Percentiles rank a stretch among this genome's conserved stretches.
These are phyloP conservation scores for Hetaerina titia DNA, from an alignment of 2,888 invertebrate species.

Conservation along the genomic window DNA sequence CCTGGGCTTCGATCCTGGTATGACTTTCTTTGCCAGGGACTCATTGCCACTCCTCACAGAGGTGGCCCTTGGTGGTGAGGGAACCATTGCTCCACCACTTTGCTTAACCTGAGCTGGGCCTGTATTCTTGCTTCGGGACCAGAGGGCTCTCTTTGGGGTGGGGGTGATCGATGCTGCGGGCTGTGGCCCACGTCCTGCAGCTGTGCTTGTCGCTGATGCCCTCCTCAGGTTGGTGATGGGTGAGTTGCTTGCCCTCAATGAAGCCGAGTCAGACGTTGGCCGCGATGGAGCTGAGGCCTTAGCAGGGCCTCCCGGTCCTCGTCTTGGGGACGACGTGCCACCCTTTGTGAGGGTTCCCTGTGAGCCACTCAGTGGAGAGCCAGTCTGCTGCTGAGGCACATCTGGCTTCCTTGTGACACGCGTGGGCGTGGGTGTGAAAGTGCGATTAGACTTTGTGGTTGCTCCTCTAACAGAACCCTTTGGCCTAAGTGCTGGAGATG, in stretches of 20 bases:
- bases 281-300: background rate
- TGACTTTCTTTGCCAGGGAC: background rate
- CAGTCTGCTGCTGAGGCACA: background rate
- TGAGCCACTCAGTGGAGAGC: constrained; percentile 29
- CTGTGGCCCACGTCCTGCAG: background rate
- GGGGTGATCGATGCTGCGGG: constrained; percentile 20
- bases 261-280: constrained; percentile 26
- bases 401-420: constrained; percentile 49
- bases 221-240: constrained; percentile 46
- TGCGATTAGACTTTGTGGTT: background rate
- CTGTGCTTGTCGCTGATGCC: background rate
- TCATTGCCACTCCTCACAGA: constrained; percentile 22
- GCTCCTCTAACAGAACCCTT: constrained; percentile 72
- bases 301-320: background rate
- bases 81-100: background rate
- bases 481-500: constrained; percentile 82
- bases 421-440: constrained; percentile 51
- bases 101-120: constrained; percentile 43
- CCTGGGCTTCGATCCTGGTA: constrained; percentile 50
- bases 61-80: constrained; percentile 20
- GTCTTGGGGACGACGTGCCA: constrained; percentile 43
- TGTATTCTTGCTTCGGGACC: constrained; percentile 37
- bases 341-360: constrained; percentile 12
- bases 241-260: constrained; percentile 39
- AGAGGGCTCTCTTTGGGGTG: constrained; percentile 42